Percentiles rank a stretch among this genome's conserved stretches.
Evolutionary conservation across 2,113 vertebrate genomes (phyloP).

Genomic region (Lonchura striata): DNA sequence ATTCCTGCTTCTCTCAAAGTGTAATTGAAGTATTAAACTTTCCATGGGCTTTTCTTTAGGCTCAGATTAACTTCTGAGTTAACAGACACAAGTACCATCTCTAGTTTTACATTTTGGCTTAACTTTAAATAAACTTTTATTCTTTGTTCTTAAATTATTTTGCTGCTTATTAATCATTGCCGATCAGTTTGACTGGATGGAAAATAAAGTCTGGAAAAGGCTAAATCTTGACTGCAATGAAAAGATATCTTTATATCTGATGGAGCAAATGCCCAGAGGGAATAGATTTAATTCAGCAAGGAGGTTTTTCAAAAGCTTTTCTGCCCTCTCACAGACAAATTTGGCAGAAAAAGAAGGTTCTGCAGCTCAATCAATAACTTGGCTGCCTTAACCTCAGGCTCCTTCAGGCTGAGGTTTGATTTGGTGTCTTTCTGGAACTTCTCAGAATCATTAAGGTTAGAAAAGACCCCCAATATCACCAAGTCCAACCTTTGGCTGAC

Average conservation of each 20-base stretch:
- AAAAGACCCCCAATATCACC: neutral
- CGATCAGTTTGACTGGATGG: neutral
- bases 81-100: neutral
- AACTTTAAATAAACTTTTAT: neutral
- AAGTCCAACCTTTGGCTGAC: fast-evolving
- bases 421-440: neutral
- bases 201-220: neutral
- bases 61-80: neutral
- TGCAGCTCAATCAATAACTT: neutral
- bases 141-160: neutral
- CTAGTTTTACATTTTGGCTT: neutral
- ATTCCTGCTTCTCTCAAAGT: neutral
- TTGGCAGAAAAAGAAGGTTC: neutral
- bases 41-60: neutral
- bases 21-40: neutral
- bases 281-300: neutral
- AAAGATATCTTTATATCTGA: neutral
- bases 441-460: no score
- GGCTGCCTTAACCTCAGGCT: neutral
- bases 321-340: neutral
- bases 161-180: neutral
- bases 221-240: neutral
- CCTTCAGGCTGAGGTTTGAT: neutral
- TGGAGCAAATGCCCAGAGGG: neutral
- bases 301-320: neutral